These are phyloP conservation scores for Sabellastarte sp. DNA, from an alignment of 2,888 invertebrate species.

Conservation along the genomic window DNA sequence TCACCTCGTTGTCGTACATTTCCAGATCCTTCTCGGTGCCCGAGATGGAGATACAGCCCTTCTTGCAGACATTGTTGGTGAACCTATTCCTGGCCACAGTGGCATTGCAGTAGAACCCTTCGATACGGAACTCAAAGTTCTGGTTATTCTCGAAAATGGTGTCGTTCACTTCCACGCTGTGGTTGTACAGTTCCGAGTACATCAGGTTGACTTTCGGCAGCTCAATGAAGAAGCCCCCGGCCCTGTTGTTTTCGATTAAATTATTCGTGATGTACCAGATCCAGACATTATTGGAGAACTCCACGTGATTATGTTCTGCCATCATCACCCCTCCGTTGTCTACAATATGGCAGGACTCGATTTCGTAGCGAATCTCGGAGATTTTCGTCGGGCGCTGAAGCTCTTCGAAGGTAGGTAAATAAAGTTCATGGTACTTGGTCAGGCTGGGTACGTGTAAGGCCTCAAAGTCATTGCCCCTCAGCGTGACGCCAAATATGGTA, in stretches of 20 bases:
- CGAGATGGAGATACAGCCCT: conserved; percentile 59
- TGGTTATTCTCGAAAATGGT: conserved; percentile 84
- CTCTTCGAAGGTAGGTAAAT: conserved; percentile 54
- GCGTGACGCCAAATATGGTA: conserved; percentile 35
- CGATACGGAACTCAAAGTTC: conserved; percentile 80
- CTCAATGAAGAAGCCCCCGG: conserved; percentile 83
- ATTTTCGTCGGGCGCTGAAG: conserved; percentile 66
- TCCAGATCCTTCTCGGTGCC: conserved; percentile 97
- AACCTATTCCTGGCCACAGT: conserved; percentile 85
- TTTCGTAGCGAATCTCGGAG: conserved; percentile 84
- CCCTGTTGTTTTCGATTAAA: conserved; percentile 78
- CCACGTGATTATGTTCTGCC: conserved; percentile 83
- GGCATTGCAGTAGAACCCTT: conserved; percentile 88
- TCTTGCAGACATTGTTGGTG: conserved; percentile 76
- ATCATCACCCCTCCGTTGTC: conserved; percentile 83
- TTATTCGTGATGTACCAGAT: conserved; percentile 89
- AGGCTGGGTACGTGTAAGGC: conserved; percentile 57
- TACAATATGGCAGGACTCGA: conserved; percentile 80
- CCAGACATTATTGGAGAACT: conserved; percentile 95
- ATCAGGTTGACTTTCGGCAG: conserved; percentile 76
- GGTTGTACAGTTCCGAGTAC: conserved; percentile 56
- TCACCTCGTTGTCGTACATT: conserved; percentile 78
- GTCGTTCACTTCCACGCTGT: conserved; percentile 82
- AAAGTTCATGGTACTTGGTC: conserved; percentile 55
- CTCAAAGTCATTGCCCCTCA: conserved; percentile 42